phyloP scores from a whole-genome alignment of 1,140 invertebrate genomes.

The Eupristina koningsbergeri region DNA sequence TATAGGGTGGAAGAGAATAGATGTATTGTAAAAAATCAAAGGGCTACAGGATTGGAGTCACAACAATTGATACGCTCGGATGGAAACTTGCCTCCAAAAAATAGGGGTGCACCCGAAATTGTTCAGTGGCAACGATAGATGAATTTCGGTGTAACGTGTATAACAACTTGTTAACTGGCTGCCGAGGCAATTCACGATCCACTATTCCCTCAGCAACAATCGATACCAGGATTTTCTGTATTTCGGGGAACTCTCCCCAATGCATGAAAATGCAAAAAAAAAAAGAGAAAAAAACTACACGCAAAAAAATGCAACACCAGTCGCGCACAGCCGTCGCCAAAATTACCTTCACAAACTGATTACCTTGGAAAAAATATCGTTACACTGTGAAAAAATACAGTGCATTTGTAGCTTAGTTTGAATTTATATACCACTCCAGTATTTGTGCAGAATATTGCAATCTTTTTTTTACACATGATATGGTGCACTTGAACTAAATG shows the following conservation, averaged over 20 bases:
- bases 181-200: slow-evolving; percentile 32
- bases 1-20: neutral
- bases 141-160: slow-evolving; percentile 48
- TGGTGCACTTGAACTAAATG: too few species aligned
- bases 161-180: slow-evolving; percentile 52
- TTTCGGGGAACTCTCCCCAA: neutral
- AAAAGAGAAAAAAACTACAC: neutral
- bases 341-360: neutral
- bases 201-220: slow-evolving; percentile 27
- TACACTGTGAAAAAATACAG: too few species aligned
- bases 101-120: slow-evolving; percentile 24
- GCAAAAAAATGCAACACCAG: neutral
- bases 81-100: neutral
- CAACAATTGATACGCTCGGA: slow-evolving; percentile 1
- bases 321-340: neutral
- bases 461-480: neutral
- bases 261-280: neutral
- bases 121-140: slow-evolving; percentile 47
- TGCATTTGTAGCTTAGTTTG: too few species aligned
- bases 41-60: too few species aligned
- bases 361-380: neutral
- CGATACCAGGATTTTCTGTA: slow-evolving; percentile 33
- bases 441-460: neutral
- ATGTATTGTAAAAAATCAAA: slow-evolving; percentile 33
- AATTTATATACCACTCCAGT: neutral